phyloP scores from a whole-genome alignment of 2,797 vertebrate genomes.

The Argya squamiceps region DNA sequence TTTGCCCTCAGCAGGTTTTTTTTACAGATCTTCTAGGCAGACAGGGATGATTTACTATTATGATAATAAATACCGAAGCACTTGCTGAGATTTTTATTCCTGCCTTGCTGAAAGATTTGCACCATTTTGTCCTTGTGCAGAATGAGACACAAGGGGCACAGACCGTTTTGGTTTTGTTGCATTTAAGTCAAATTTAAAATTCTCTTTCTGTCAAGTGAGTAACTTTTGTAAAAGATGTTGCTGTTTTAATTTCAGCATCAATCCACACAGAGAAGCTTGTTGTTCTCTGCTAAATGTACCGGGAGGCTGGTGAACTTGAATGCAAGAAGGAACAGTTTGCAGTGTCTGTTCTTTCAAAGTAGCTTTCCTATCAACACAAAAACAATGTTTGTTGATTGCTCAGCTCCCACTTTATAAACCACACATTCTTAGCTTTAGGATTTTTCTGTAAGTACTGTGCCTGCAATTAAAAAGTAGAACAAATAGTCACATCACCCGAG shows the following conservation, averaged over 20 bases:
- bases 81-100: conserved; percentile 8
- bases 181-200: neutral
- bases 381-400: conserved; percentile 12
- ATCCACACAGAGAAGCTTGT: neutral
- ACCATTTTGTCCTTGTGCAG: neutral
- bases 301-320: conserved; percentile 26
- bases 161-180: neutral
- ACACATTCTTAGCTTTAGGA: neutral
- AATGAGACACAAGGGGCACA: neutral
- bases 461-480: neutral
- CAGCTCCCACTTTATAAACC: neutral
- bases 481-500: neutral
- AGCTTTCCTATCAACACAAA: conserved; percentile 9
- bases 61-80: neutral
- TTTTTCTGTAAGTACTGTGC: neutral
- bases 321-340: conserved; percentile 19
- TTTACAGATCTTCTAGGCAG: neutral
- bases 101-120: neutral
- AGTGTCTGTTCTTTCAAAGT: conserved; percentile 32
- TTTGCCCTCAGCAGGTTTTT: neutral
- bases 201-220: neutral
- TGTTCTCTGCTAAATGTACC: neutral
- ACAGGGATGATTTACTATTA: conserved; percentile 5
- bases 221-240: neutral
- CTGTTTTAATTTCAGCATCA: neutral